A percentile compares a stretch with the other conserved stretches of the same genome.
Evolutionary conservation across 2,113 vertebrate genomes (phyloP).

Genomic region (Dryoscopus gambensis): DNA sequence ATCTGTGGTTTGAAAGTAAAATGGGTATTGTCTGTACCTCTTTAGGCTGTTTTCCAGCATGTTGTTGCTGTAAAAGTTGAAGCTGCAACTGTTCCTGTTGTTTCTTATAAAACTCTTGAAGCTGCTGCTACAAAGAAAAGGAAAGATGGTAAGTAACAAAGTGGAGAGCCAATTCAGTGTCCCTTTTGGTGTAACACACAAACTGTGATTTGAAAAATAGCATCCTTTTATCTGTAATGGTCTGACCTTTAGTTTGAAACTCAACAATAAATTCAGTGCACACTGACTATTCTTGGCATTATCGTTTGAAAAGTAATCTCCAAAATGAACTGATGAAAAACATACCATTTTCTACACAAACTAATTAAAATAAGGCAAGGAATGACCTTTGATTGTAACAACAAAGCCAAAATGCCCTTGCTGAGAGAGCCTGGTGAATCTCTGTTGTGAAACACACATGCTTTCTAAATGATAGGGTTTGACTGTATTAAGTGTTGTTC

Average conservation of each 20-base stretch:
- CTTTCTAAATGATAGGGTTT: constrained; percentile 57
- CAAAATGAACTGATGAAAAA: constrained; percentile 84
- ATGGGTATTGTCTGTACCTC: constrained; percentile 87
- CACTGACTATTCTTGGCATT: constrained; percentile 80
- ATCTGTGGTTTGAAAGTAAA: constrained; percentile 74
- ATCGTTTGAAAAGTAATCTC: constrained; percentile 83
- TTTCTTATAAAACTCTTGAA: constrained; percentile 99
- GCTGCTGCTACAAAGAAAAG: constrained; percentile 92
- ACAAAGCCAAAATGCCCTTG: constrained; percentile 78
- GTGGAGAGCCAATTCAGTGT: constrained; percentile 56
- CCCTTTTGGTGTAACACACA: constrained; percentile 66
- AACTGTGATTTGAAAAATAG: constrained; percentile 78
- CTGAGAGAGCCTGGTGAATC: constrained; percentile 67
- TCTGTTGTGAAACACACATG: constrained; percentile 42
- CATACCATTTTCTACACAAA: constrained; percentile 82
- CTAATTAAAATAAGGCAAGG: constrained; percentile 83
- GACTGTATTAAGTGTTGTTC: constrained; percentile 31
- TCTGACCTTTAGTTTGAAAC: constrained; percentile 82
- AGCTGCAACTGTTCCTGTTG: constrained; percentile 99
- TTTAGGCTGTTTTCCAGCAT: constrained; percentile 98
- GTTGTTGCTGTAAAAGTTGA: constrained; percentile 98
- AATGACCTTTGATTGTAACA: constrained; percentile 80
- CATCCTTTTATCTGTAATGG: constrained; percentile 81
- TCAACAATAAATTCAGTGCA: constrained; percentile 78
- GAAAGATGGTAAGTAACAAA: constrained; percentile 69